Conservation (phyloP, 2,888 invertebrate genomes). For the Mythimna vitellina region DNA sequence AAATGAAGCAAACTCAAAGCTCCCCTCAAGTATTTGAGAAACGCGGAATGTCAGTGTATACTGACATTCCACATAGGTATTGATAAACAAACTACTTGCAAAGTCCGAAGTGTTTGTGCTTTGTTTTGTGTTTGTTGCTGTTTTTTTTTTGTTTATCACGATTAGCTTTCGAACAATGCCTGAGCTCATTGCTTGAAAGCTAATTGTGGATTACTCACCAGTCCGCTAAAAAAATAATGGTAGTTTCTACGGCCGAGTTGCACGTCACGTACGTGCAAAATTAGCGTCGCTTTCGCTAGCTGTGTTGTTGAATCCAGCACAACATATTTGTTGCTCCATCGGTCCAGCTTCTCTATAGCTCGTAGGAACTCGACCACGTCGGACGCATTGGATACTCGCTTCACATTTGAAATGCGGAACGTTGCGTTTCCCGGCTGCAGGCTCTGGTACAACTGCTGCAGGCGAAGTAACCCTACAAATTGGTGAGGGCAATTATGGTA, state of each 20-base stretch:
- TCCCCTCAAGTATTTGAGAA: too few relatives aligned
- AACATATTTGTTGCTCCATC: slow-evolving; percentile 96
- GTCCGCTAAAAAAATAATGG: slow-evolving; percentile 97
- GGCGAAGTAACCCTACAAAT: slow-evolving; percentile 94
- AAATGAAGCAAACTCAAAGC: slow-evolving; percentile 15
- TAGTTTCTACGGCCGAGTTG: slow-evolving; percentile 96
- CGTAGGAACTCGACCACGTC: slow-evolving; percentile 96
- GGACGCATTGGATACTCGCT: slow-evolving; percentile 95
- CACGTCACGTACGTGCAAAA: slow-evolving; percentile 96
- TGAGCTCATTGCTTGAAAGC: slow-evolving; percentile 3
- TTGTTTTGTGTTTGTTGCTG: too few relatives aligned
- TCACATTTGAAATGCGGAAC: slow-evolving; percentile 96
- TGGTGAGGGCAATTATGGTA: slow-evolving; percentile 47
- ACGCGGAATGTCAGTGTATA: too few relatives aligned
- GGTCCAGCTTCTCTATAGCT: slow-evolving; percentile 94
- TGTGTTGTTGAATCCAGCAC: slow-evolving; percentile 96
- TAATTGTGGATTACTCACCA: slow-evolving; percentile 92
- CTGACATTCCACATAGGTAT: slow-evolving; percentile 38
- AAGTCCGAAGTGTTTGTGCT: too few relatives aligned
- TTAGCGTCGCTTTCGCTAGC: slow-evolving; percentile 96
- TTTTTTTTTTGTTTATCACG: slow-evolving; percentile 18
- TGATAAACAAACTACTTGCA: slow-evolving; percentile 36
- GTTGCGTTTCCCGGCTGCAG: slow-evolving; percentile 95
- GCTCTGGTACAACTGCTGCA: slow-evolving; percentile 97
- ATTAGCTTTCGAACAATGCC: slow-evolving; percentile 53